Evolutionary conservation across 2,888 invertebrate genomes (phyloP).

Genomic region (Pachydiplax longipennis): DNA sequence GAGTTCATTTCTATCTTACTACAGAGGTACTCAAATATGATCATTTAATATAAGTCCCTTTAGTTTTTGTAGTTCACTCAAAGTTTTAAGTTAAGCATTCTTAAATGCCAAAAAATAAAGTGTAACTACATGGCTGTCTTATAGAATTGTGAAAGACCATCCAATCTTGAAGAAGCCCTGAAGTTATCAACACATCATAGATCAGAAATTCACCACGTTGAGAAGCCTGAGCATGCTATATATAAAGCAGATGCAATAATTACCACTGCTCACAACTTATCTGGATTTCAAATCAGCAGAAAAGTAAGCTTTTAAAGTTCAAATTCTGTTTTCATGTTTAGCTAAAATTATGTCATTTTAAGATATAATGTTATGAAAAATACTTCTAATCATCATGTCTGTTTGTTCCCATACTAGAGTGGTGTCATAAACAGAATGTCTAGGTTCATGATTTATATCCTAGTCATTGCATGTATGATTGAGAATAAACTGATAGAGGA

Average conservation of each 20-base stretch:
- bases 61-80: too few species aligned
- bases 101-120: too few species aligned
- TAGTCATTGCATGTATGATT: too few species aligned
- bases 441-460: too few species aligned
- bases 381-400: too few species aligned
- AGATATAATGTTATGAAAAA: too few species aligned
- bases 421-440: too few species aligned
- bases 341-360: too few species aligned
- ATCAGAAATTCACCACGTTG: conserved; percentile 3
- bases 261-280: neutral
- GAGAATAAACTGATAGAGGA: too few species aligned
- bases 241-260: conserved; percentile 30
- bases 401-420: too few species aligned
- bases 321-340: too few species aligned
- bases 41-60: neutral
- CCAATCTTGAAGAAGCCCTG: neutral
- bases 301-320: neutral
- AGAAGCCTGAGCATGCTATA: neutral
- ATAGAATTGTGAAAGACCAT: neutral
- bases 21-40: neutral
- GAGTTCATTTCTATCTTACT: neutral
- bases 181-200: neutral
- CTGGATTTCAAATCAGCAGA: neutral
- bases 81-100: too few species aligned
- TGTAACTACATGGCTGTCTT: neutral